Evolutionary conservation across 2,797 vertebrate genomes (phyloP).

Genomic region (Notamacropus eugenii): DNA sequence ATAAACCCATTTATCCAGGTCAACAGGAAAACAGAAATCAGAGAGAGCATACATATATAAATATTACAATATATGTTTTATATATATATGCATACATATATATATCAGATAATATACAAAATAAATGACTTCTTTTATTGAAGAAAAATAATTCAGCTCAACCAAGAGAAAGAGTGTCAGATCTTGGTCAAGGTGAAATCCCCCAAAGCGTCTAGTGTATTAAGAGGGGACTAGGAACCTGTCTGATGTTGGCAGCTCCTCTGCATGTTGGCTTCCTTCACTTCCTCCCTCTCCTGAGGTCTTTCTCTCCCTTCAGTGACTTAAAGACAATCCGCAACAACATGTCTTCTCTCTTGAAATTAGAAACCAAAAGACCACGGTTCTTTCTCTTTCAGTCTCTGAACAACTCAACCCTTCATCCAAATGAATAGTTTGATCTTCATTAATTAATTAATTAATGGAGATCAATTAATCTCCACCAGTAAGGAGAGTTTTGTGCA

Average conservation of each 20-base stretch:
- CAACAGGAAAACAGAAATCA: background rate
- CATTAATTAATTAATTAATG: too few relatives aligned
- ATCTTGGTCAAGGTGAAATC: background rate
- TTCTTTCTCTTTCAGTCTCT: background rate
- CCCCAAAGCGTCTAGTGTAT: background rate
- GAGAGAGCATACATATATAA: background rate
- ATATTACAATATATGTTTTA: background rate
- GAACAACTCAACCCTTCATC: background rate
- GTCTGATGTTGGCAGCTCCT: background rate
- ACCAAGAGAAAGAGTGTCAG: background rate
- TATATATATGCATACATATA: too few relatives aligned
- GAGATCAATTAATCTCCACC: background rate
- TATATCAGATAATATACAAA: background rate
- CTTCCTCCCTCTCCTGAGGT: background rate
- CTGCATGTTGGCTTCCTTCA: background rate
- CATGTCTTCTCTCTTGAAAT: background rate
- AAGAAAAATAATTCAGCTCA: background rate
- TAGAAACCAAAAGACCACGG: background rate
- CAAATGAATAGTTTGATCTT: background rate
- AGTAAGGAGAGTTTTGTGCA: background rate
- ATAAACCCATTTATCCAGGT: background rate
- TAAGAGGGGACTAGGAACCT: background rate
- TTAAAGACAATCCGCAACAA: background rate
- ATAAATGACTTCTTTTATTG: background rate
- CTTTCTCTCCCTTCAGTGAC: background rate